Evolutionary conservation across 2,888 invertebrate species (phyloP), one percentile per base, ranked within the genome.

Genomic region (Drosophila setosimentum): DNA sequence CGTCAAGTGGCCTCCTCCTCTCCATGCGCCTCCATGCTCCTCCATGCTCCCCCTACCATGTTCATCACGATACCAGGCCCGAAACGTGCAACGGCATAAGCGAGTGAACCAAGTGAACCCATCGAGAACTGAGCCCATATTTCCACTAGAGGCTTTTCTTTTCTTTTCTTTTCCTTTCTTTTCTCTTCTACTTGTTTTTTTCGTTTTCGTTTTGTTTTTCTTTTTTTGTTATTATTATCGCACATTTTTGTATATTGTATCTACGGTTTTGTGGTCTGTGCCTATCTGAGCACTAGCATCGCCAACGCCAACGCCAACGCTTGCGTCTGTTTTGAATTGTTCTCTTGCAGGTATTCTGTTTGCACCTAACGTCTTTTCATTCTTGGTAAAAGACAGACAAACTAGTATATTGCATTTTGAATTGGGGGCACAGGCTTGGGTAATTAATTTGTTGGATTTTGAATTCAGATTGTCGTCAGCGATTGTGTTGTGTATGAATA

Each of bases 371-470:
- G 37, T 32, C 32, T 68, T 64, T 45, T 13, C 58, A 10, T 37
- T 67, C 35, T 30, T 55, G 40, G 37, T 18, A 33, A n/a, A 21
- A 21, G 37, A 24, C 29, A 45, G 61, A 48, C n/a, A n/a, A n/a
- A n/a, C n/a, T 16, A 30, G 45, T 21, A 10, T 18, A 33, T 18
- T 35, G 27, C 55, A 60, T 37, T 61, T 63, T 66, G 53, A 58
- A 58, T 57, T 60, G 58, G 64, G 49, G 49, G 2, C 60, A 24
- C 63, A 78, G 75, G 49, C 67, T 57, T 71, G 61, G 62, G 76
- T 86, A 87, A 87, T 87, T 87, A 87, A 87, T 87, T 83, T n/a
- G n/a, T 80, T 51, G 82, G 86, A 84, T 73, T 89, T 90, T 80
- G 66, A 81, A 73, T 79, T 62, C 48, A 68, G 55, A 55, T 55